Conservation (phyloP, 2,113 vertebrate genomes). For the Hippopotamus amphibius region DNA sequence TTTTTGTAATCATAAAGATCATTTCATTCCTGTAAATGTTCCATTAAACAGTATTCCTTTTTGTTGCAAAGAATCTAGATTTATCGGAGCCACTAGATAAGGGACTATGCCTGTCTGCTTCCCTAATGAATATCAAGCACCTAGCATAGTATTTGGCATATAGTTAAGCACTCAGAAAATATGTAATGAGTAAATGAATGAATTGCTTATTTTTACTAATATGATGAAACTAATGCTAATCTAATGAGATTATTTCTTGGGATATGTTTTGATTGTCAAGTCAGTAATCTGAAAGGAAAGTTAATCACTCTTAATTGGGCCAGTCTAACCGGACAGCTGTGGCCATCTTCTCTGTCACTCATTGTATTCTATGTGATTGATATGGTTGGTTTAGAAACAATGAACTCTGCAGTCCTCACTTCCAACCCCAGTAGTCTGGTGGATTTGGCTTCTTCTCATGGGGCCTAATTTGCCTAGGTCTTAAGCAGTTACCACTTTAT, state of each 20-base stretch:
- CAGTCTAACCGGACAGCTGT: neutral
- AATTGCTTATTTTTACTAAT: neutral
- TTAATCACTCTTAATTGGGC: neutral
- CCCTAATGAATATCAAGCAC: neutral
- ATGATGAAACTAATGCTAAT: neutral
- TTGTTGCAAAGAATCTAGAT: neutral
- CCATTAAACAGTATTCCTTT: neutral
- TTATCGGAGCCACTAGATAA: neutral
- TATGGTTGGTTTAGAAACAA: slow-evolving; percentile 2
- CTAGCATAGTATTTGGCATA: neutral
- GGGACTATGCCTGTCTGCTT: neutral
- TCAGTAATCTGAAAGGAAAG: neutral
- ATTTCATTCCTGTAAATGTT: neutral
- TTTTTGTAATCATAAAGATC: neutral
- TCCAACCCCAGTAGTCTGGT: neutral
- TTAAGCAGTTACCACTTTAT: neutral
- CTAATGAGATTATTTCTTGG: neutral
- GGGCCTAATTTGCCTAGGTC: neutral
- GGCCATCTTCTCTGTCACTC: neutral
- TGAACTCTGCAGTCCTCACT: neutral
- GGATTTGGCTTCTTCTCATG: neutral
- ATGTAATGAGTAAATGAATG: neutral
- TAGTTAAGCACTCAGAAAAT: neutral
- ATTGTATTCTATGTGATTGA: neutral
- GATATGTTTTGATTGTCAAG: neutral